Evolutionary conservation across 1,140 invertebrate genomes (phyloP).

Genomic region (Marisa cornuarietis): DNA sequence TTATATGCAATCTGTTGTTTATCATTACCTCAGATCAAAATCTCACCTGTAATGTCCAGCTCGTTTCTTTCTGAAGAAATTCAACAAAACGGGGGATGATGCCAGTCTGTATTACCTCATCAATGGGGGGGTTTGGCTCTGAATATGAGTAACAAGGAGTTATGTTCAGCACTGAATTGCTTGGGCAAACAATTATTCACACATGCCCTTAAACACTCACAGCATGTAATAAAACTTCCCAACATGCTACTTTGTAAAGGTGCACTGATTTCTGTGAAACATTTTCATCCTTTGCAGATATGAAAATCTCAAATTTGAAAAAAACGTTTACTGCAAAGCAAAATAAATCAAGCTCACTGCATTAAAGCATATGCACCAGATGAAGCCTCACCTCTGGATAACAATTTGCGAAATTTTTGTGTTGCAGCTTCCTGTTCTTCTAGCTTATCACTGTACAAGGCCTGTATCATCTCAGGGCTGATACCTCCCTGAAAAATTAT

Average conservation of each 20-base stretch:
- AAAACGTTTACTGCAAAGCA: not conserved
- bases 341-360: not conserved
- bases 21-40: not conserved
- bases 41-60: slow-evolving; percentile 85
- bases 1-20: too few species aligned
- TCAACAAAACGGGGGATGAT: slow-evolving; percentile 96
- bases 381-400: slow-evolving; percentile 75
- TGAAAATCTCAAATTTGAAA: not conserved
- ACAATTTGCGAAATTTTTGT: slow-evolving; percentile 92
- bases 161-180: not conserved
- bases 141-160: slow-evolving; percentile 31
- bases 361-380: not conserved
- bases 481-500: slow-evolving; percentile 62
- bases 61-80: slow-evolving; percentile 85
- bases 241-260: too few species aligned
- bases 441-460: slow-evolving; percentile 83
- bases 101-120: slow-evolving; percentile 96
- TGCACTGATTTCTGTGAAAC: not conserved
- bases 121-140: slow-evolving; percentile 97
- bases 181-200: too few species aligned
- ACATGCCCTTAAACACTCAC: too few species aligned
- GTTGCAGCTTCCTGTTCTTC: slow-evolving; percentile 88
- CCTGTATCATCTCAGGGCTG: slow-evolving; percentile 80
- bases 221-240: too few species aligned
- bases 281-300: not conserved